phyloP scores from a whole-genome alignment of 2,113 vertebrate species.

The Vireo altiloquus region DNA sequence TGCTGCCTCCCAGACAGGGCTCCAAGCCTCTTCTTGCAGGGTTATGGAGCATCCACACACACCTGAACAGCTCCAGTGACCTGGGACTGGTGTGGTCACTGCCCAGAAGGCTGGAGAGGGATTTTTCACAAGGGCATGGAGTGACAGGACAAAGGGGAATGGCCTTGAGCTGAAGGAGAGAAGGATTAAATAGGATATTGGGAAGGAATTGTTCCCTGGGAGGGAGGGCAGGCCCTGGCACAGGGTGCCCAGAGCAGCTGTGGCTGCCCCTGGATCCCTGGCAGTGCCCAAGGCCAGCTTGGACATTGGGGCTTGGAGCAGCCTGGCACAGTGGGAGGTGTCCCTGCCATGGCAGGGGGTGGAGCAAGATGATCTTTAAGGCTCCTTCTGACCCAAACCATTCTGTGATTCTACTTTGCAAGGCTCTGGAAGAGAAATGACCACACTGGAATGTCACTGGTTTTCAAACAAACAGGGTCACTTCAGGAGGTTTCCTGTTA shows the following conservation, averaged over 20 bases:
- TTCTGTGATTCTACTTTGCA: neutral
- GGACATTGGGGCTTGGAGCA: neutral
- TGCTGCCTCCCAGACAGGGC: neutral
- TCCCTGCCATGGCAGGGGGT: neutral
- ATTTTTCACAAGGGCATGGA: neutral
- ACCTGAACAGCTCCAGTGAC: neutral
- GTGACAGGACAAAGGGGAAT: neutral
- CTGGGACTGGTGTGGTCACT: neutral
- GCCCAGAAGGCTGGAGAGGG: neutral
- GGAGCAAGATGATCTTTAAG: fast-evolving
- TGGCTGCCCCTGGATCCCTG: neutral
- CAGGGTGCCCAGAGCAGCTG: neutral
- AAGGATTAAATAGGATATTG: neutral
- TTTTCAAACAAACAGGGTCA: neutral
- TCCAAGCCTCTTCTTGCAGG: neutral
- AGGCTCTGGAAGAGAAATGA: neutral
- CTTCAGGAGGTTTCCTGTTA: neutral
- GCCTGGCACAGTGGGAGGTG: neutral
- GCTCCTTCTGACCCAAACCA: neutral
- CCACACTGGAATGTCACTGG: neutral
- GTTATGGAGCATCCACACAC: neutral
- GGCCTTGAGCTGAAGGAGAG: neutral
- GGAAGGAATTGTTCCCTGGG: fast-evolving
- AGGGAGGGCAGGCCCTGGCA: neutral
- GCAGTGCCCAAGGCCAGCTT: neutral